Conservation (phyloP, 2,797 vertebrate species). For the Propithecus perrieri region DNA sequence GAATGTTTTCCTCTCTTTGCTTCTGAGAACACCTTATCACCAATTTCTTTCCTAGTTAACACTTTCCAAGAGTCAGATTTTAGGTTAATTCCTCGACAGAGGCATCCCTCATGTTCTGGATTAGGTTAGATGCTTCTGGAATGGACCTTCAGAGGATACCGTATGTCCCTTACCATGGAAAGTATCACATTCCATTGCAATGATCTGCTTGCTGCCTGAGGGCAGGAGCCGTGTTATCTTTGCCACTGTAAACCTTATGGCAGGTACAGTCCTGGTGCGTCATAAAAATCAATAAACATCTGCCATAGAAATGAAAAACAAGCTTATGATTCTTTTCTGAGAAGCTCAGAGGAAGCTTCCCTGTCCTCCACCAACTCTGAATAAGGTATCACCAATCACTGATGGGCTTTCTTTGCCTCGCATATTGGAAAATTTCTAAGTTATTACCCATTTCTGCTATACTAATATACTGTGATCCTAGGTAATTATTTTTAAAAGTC, state of each 20-base stretch:
- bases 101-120: not conserved
- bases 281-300: not conserved
- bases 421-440: not conserved
- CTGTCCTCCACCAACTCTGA: not conserved
- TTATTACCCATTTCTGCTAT: not conserved
- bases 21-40: not conserved
- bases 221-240: not conserved
- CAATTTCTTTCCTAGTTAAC: not conserved
- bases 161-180: not conserved
- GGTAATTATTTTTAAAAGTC: not conserved
- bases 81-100: not conserved
- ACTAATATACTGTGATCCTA: not conserved
- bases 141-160: not conserved
- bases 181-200: not conserved
- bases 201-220: not conserved
- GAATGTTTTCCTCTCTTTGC: not conserved
- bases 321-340: not conserved
- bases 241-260: not conserved
- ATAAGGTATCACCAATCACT: not conserved
- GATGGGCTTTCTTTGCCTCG: not conserved
- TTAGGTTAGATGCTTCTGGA: not conserved
- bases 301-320: not conserved
- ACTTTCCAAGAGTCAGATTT: not conserved
- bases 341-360: not conserved
- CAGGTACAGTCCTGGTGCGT: not conserved